Evolutionary conservation across 2,888 invertebrate species (phyloP).

Genomic region (Drosophila bunnanda): DNA sequence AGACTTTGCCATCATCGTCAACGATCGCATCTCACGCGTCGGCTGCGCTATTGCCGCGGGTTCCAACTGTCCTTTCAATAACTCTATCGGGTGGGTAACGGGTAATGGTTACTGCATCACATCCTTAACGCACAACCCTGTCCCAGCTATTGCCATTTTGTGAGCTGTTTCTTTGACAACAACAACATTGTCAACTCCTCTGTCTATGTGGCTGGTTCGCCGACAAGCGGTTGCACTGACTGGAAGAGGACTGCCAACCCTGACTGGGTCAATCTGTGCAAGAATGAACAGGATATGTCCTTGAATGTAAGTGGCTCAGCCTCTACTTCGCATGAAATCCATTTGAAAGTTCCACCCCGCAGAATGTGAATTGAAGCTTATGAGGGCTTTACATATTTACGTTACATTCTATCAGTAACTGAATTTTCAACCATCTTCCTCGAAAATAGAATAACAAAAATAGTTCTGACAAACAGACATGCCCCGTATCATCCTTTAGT

Average conservation of each 20-base stretch:
- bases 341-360: neutral
- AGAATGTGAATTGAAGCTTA: neutral
- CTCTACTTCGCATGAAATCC: neutral
- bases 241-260: constrained; percentile 37
- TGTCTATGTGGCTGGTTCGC: constrained; percentile 43
- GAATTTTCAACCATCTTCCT: constrained; percentile 70
- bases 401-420: constrained; percentile 46
- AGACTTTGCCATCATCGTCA: constrained; percentile 53
- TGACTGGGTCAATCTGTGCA: constrained; percentile 42
- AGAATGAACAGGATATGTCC: constrained; percentile 48
- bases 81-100: constrained; percentile 11
- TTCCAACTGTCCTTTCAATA: constrained; percentile 25
- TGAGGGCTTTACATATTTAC: neutral
- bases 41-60: constrained; percentile 54
- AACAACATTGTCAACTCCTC: constrained; percentile 31
- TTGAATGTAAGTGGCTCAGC: neutral
- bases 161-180: constrained; percentile 66
- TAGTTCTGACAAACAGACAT: constrained; percentile 50
- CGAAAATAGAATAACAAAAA: constrained; percentile 29
- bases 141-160: constrained; percentile 54
- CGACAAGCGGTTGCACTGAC: constrained; percentile 39
- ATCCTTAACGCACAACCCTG: neutral
- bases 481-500: too few relatives aligned
- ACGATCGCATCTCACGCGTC: constrained; percentile 63
- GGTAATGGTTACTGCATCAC: neutral